Conservation (phyloP, 2,113 vertebrate genomes). For the Elephantulus edwardii region DNA sequence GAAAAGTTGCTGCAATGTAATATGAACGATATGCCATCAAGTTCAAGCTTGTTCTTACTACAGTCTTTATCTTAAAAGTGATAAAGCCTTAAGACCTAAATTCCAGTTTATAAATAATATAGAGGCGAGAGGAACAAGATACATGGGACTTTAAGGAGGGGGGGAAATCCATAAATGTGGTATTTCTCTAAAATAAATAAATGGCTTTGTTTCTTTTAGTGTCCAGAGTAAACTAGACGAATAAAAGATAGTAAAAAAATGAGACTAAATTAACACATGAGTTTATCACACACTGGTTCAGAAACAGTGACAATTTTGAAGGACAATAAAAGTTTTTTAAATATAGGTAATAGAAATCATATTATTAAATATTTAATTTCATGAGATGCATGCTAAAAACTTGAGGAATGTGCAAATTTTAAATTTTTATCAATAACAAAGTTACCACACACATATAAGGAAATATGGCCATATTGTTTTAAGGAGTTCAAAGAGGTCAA, state of each 20-base stretch:
- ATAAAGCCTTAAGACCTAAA: background rate
- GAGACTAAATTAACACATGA: background rate
- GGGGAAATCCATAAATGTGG: background rate
- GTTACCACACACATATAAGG: background rate
- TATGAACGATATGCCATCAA: background rate
- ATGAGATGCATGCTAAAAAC: background rate
- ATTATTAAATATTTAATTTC: background rate
- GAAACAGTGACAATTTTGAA: background rate
- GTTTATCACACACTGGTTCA: background rate
- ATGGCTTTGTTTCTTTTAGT: background rate
- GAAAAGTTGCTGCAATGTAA: slow-evolving; percentile 54
- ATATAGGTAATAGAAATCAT: background rate
- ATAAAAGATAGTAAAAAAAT: slow-evolving; percentile 18
- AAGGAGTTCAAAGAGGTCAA: background rate
- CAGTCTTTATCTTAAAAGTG: background rate
- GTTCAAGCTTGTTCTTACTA: slow-evolving; percentile 28
- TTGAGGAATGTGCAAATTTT: background rate
- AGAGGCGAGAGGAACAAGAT: background rate
- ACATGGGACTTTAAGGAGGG: slow-evolving; percentile 3
- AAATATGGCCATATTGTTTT: background rate
- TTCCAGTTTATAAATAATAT: background rate
- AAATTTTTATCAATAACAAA: slow-evolving; percentile 33
- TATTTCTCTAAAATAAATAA: background rate
- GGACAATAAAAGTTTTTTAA: slow-evolving; percentile 31
- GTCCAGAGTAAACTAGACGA: background rate